phyloP scores from a whole-genome alignment of 2,797 vertebrate species.

The Microctenopoma steveboyesi region DNA sequence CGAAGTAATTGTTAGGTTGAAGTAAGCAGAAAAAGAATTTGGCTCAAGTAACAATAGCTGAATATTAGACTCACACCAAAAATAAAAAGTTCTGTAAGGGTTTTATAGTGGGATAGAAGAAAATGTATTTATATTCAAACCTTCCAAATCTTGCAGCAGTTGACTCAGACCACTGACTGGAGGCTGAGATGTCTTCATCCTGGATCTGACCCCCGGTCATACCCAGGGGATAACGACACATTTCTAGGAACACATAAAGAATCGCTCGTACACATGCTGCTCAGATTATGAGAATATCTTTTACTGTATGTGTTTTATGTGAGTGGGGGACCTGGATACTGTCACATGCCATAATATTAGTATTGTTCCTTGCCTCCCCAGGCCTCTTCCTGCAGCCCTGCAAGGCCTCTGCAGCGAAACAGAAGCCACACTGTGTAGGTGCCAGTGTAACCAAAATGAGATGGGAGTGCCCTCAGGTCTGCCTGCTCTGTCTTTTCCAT shows the following conservation, averaged over 20 bases:
- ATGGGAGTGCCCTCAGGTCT: constrained; percentile 52
- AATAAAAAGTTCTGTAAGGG: neutral
- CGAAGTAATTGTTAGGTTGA: constrained; percentile 1
- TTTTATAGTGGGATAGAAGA: neutral
- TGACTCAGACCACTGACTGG: constrained; percentile 98
- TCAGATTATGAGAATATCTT: neutral
- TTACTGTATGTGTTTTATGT: neutral
- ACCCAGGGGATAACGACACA: constrained; percentile 95
- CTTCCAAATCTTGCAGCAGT: constrained; percentile 97
- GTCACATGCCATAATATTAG: neutral
- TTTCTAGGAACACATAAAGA: constrained; percentile 82
- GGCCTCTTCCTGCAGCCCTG: constrained; percentile 71
- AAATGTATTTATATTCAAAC: constrained; percentile 50
- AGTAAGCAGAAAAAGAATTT: constrained; percentile 8
- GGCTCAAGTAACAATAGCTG: neutral
- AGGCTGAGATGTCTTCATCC: constrained; percentile 97
- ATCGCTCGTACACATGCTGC: constrained; percentile 1
- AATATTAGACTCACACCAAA: neutral
- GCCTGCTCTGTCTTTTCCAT: constrained; percentile 45
- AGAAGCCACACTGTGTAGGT: constrained; percentile 81
- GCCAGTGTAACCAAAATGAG: constrained; percentile 72
- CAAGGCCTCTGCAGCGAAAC: constrained; percentile 78
- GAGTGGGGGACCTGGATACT: neutral
- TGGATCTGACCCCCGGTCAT: constrained; percentile 96
- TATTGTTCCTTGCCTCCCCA: constrained; percentile 7